Conservation (phyloP, 2,113 vertebrate species). For the Sitta europaea region DNA sequence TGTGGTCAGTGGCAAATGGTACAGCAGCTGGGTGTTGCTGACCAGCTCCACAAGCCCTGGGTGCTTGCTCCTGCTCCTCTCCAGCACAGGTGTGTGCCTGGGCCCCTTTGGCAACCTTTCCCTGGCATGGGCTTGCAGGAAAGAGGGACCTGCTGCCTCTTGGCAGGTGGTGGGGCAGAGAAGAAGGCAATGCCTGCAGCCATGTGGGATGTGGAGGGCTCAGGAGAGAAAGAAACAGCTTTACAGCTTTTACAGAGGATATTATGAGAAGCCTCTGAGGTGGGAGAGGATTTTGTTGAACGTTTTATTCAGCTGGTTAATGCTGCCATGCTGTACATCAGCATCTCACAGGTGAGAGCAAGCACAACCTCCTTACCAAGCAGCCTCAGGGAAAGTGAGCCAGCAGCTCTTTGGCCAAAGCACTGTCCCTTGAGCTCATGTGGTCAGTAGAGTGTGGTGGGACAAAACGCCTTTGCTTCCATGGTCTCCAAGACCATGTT, state of each 20-base stretch:
- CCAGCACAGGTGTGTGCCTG: neutral
- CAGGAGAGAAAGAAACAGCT: neutral
- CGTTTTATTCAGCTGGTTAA: neutral
- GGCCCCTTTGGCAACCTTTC: neutral
- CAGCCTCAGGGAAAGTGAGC: neutral
- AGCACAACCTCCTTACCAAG: neutral
- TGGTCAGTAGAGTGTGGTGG: accelerated
- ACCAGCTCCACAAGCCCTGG: neutral
- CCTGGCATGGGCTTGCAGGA: neutral
- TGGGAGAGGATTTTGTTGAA: neutral
- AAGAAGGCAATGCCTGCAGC: neutral
- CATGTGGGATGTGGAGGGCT: neutral
- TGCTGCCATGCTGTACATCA: neutral
- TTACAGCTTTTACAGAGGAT: neutral
- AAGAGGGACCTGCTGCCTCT: neutral
- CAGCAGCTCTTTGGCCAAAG: neutral
- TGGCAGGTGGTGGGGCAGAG: neutral
- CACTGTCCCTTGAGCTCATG: neutral
- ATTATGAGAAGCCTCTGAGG: neutral
- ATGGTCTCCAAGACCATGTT: no score
- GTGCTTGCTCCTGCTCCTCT: neutral
- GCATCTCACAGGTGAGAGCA: neutral
- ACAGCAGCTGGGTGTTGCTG: neutral
- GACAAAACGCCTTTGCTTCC: neutral
- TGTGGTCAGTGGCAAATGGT: neutral